Conservation (phyloP, 1,140 invertebrate species). For the Tetramorium parvispinum region DNA sequence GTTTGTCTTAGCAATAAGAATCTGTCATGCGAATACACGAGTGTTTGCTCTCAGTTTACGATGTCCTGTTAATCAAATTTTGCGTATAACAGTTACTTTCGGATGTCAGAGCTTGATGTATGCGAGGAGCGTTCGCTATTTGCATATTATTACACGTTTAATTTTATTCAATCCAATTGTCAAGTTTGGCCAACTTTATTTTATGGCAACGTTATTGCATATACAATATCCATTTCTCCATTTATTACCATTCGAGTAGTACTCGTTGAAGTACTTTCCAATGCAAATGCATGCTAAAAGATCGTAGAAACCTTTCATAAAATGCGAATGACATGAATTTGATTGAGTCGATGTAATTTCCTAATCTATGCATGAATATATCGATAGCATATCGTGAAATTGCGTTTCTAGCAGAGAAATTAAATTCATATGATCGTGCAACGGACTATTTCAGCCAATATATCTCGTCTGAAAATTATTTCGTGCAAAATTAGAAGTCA, state of each 20-base stretch:
- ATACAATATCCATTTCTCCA: not conserved
- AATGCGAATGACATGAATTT: conserved; percentile 19
- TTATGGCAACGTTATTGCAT: conserved; percentile 4
- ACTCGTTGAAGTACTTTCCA: conserved; percentile 15
- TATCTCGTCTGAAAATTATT: conserved; percentile 22
- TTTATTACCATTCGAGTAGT: conserved; percentile 33
- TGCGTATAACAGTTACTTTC: conserved; percentile 13
- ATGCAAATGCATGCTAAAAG: conserved; percentile 36
- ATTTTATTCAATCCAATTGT: conserved; percentile 14
- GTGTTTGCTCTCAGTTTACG: conserved; percentile 9
- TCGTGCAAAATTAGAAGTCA: conserved; percentile 27
- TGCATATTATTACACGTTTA: conserved; percentile 18
- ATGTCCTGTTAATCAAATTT: conserved; percentile 29
- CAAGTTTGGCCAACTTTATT: conserved; percentile 18
- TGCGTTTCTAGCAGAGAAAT: conserved; percentile 31
- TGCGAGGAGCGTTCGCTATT: not conserved
- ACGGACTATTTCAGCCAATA: conserved; percentile 2
- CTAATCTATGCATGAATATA: conserved; percentile 23
- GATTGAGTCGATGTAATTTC: conserved; percentile 42
- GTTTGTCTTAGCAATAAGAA: conserved; percentile 49
- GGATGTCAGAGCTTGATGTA: not conserved
- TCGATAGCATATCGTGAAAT: conserved; percentile 26
- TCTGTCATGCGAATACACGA: conserved; percentile 37
- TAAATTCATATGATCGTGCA: conserved; percentile 27
- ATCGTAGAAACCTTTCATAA: conserved; percentile 10